phyloP scores from a whole-genome alignment of 2,113 vertebrate species.

The Craseonycteris thonglongyai region DNA sequence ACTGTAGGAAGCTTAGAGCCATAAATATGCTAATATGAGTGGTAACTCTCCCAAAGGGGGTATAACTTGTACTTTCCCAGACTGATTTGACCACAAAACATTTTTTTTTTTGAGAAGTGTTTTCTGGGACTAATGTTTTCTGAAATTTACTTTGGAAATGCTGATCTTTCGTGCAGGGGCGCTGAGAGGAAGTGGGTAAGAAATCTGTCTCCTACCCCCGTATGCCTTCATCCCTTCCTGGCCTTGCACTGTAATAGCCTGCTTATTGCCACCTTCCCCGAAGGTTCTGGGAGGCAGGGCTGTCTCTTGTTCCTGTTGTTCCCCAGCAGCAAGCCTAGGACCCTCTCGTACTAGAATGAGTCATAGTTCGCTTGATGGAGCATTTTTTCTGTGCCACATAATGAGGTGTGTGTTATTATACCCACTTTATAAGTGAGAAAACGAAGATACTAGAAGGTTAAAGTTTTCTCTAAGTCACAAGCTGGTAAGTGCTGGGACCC shows the following conservation, averaged over 20 bases:
- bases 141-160: background rate
- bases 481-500: background rate
- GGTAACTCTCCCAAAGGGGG: background rate
- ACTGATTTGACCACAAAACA: background rate
- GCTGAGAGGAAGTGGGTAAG: background rate
- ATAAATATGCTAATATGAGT: background rate
- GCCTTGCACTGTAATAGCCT: background rate
- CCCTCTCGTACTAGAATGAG: background rate
- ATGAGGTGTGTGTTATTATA: background rate
- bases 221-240: rapidly evolving
- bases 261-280: no score
- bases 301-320: background rate
- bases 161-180: background rate
- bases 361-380: background rate
- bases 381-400: background rate
- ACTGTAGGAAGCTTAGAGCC: background rate
- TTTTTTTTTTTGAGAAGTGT: background rate
- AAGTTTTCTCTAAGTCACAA: background rate
- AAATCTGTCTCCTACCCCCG: background rate
- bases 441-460: background rate
- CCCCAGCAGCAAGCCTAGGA: background rate
- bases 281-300: background rate
- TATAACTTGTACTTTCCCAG: background rate
- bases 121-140: background rate
- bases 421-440: background rate